Conservation (phyloP, 1,140 invertebrate genomes). For the Archivesica marissinica region DNA sequence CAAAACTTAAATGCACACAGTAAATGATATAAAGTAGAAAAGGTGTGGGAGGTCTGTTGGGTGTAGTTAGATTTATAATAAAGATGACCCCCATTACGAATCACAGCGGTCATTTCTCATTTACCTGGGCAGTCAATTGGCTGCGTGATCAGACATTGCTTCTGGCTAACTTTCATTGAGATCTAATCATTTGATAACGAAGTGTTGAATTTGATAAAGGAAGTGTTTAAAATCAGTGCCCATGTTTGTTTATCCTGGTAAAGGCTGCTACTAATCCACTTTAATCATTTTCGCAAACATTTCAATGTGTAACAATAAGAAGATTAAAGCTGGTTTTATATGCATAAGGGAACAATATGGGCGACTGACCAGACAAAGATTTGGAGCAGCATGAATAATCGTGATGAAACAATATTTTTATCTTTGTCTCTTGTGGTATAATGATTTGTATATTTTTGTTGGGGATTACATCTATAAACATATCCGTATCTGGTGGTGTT, state of each 20-base stretch:
- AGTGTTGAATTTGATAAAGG: constrained; percentile 26
- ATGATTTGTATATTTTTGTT: constrained; percentile 8
- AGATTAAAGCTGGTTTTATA: constrained; percentile 17
- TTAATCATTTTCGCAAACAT: constrained; percentile 23
- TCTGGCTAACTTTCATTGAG: constrained; percentile 10
- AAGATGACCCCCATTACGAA: not conserved
- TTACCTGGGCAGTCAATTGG: not conserved
- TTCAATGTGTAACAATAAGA: constrained; percentile 5
- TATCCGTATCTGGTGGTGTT: too few relatives aligned
- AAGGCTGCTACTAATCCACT: constrained; percentile 10
- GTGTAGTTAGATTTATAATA: not conserved
- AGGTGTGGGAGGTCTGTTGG: constrained; percentile 6
- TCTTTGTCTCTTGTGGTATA: constrained; percentile 3
- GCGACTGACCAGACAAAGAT: not conserved
- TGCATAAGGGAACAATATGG: not conserved
- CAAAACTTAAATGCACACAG: too few relatives aligned
- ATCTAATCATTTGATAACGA: constrained; percentile 39
- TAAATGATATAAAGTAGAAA: too few relatives aligned
- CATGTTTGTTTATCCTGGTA: constrained; percentile 7
- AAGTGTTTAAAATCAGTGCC: constrained; percentile 25
- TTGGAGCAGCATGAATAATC: not conserved
- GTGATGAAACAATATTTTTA: constrained; percentile 20
- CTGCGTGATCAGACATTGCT: constrained; percentile 35
- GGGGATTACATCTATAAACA: too few relatives aligned
- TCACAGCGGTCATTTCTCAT: constrained; percentile 7